Evolutionary conservation across 2,113 vertebrate species (phyloP), one percentile per base, ranked within the genome.

Genomic region (Salvelinus sp.): DNA sequence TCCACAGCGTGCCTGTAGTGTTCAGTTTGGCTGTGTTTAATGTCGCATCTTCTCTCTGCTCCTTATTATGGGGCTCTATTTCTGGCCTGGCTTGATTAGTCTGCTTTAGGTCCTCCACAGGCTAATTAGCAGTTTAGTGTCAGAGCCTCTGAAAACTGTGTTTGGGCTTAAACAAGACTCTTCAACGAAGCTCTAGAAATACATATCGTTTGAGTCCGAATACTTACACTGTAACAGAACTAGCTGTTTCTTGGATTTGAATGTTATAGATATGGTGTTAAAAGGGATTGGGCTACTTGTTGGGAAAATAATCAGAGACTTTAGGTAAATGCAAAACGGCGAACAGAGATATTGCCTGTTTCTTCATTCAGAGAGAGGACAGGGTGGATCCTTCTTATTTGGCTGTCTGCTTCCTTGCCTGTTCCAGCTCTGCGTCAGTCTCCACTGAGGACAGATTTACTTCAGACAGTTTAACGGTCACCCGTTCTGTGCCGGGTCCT

Each of bases 371-470:
- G 10, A 14, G 4, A 30, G 44, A 70, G 47, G 47, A 25, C 69
- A 70, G 10, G 22, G 44, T 23, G 27, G 54, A 14, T 23, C 48
- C 14, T 16, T 66, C 25, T 33, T 6, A 33, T 68, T 33, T 68
- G 16, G 28, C 25, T 69, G 3, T 47, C 54, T 6, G 20, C 20
- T 12, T 57, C 48, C 22, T 72, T 18, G 6, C 23, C 23, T 58
- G 70, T 28, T 72, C 54, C 28, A 62, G 28, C 14, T 23, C 18
- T 20, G 18, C 30, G 6, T 33, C 58, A 63, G 14, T 9, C 27
- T 28, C 57, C 9, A 33, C 44, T 23, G 16, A 75, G 10, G 77
- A 76, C 77, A 82, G 79, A 86, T 82, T 86, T 86, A 82, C 60
- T 69, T 70, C 75, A 68, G 50, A 67, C 65, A 70, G 47, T 77